Percentiles rank a stretch among this genome's conserved stretches.
Evolutionary conservation across 2,113 vertebrate species (phyloP).

Genomic region (Noturus placidus): DNA sequence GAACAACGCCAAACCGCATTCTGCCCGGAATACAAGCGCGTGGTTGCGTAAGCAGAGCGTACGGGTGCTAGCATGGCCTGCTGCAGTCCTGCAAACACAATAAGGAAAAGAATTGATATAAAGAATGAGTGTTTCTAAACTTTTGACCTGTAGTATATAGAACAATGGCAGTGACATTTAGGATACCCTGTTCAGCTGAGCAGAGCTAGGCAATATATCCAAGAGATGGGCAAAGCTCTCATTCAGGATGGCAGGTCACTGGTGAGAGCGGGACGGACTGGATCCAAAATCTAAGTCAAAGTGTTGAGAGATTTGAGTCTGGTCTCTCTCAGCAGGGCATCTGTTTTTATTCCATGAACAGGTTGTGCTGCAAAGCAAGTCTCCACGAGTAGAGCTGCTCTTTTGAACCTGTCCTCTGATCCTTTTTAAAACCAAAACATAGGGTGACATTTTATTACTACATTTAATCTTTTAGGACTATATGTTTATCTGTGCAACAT

Average conservation of each 20-base stretch:
- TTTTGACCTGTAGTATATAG: no score
- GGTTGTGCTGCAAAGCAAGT: slow-evolving; percentile 33
- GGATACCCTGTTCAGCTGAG: not conserved
- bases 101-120: no score
- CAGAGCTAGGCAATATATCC: not conserved
- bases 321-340: slow-evolving; percentile 22
- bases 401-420: slow-evolving; percentile 1
- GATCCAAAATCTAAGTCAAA: slow-evolving; percentile 18
- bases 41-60: no score
- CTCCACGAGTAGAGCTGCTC: slow-evolving; percentile 24
- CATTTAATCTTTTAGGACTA: not conserved
- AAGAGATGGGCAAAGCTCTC: not conserved
- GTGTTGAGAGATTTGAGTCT: slow-evolving; percentile 47
- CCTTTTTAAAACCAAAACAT: not conserved
- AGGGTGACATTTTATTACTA: not conserved
- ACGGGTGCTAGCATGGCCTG: no score
- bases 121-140: no score
- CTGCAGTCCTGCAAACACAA: no score
- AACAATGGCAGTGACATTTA: not conserved
- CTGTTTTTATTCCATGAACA: slow-evolving; percentile 37
- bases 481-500: not conserved
- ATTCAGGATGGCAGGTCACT: not conserved
- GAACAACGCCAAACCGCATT: no score
- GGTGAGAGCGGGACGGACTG: not conserved
- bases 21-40: no score